Percentiles rank a stretch among this genome's conserved stretches.
These are phyloP conservation scores for Ectropis crepuscularia DNA, from an alignment of 2,888 invertebrate species.

Conservation along the genomic window DNA sequence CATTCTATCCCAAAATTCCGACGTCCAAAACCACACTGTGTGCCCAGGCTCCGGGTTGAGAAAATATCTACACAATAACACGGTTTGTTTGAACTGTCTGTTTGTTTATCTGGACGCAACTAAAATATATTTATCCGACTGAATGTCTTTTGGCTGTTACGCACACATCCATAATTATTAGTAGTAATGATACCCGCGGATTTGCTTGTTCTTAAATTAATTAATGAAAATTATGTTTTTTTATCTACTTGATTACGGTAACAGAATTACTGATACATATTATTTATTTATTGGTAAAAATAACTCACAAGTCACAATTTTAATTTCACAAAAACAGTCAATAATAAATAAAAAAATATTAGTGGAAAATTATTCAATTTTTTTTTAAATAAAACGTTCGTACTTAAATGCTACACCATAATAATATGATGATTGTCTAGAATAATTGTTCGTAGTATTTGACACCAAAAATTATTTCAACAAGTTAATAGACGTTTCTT, in stretches of 20 bases:
- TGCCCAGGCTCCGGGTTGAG: slow-evolving; percentile 32
- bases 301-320: no score
- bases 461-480: no score
- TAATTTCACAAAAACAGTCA: no score
- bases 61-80: slow-evolving; percentile 40
- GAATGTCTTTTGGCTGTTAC: slow-evolving; percentile 56
- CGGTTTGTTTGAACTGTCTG: slow-evolving; percentile 59
- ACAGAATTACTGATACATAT: no score
- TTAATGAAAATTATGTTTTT: neutral
- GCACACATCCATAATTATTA: slow-evolving; percentile 44
- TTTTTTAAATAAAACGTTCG: no score
- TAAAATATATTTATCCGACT: slow-evolving; percentile 59
- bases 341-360: no score
- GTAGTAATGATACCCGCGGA: neutral
- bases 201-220: neutral
- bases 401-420: no score
- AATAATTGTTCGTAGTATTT: no score
- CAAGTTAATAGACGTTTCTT: no score
- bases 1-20: neutral
- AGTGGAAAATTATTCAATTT: no score
- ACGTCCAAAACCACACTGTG: slow-evolving; percentile 26
- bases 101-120: slow-evolving; percentile 70
- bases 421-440: no score
- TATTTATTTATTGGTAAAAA: no score
- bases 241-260: neutral